Evolutionary conservation across 2,113 vertebrate genomes (phyloP).

Genomic region (Plotosus lineatus): DNA sequence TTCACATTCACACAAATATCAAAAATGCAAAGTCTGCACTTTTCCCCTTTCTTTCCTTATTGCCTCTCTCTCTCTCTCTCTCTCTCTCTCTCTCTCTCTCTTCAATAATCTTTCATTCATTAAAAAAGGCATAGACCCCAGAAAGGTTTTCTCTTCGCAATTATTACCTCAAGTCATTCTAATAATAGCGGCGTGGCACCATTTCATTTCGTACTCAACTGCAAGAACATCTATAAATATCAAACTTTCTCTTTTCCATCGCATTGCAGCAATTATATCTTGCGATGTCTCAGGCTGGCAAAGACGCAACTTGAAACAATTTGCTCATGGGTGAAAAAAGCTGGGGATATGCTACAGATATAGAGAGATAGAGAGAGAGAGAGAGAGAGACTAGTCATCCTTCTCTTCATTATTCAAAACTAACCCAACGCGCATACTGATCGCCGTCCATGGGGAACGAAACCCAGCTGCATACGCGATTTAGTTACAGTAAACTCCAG

Average conservation of each 20-base stretch:
- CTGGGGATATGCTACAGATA: background rate
- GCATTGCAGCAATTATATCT: conserved; percentile 40
- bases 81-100: background rate
- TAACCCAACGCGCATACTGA: conserved; percentile 45
- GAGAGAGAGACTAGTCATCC: conserved; percentile 40
- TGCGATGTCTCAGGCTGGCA: conserved; percentile 19
- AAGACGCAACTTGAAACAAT: conserved; percentile 48
- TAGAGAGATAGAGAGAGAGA: conserved; percentile 1
- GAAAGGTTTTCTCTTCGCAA: conserved; percentile 1
- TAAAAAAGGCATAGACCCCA: background rate
- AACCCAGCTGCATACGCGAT: conserved; percentile 37
- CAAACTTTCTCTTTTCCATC: conserved; percentile 14
- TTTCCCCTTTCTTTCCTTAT: background rate
- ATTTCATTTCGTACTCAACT: background rate
- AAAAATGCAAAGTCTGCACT: background rate
- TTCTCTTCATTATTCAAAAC: conserved; percentile 47
- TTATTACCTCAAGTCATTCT: conserved; percentile 10
- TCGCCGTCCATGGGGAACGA: conserved; percentile 33
- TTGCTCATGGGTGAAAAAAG: conserved; percentile 45
- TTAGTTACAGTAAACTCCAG: conserved; percentile 40
- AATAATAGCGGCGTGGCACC: conserved; percentile 4
- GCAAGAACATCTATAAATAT: conserved; percentile 22
- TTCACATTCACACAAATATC: background rate
- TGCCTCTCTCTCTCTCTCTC: too few relatives aligned
- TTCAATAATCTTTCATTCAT: background rate